Conservation (phyloP, 2,797 vertebrate species). For the Halcyon badia region DNA sequence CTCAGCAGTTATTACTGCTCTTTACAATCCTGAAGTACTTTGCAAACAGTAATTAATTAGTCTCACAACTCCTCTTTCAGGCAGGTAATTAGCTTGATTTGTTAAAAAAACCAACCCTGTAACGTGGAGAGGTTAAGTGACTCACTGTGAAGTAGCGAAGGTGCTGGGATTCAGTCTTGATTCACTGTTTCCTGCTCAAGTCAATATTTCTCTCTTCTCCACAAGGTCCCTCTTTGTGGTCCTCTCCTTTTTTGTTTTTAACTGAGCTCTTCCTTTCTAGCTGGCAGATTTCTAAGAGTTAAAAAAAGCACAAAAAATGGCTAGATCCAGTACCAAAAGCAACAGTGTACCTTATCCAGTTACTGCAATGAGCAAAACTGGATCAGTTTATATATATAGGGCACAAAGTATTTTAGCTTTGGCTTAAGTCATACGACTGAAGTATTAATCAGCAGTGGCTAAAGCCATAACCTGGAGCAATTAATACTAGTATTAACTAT, state of each 20-base stretch:
- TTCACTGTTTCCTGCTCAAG: background rate
- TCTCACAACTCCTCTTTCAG: constrained; percentile 1
- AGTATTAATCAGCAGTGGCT: background rate
- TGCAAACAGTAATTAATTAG: constrained; percentile 48
- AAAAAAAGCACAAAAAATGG: background rate
- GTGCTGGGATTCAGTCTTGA: background rate
- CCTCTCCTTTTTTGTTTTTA: background rate
- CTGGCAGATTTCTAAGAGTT: background rate
- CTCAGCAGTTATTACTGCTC: background rate
- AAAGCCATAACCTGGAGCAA: background rate
- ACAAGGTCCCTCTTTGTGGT: background rate
- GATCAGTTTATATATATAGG: background rate
- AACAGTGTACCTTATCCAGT: background rate
- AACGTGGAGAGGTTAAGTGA: background rate
- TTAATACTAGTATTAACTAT: background rate
- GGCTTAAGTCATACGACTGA: background rate
- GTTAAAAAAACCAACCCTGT: background rate
- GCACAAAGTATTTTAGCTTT: background rate
- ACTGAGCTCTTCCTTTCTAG: background rate
- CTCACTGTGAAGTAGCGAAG: background rate
- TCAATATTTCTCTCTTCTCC: background rate
- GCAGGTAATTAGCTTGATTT: constrained; percentile 8
- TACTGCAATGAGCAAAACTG: background rate
- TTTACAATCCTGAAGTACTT: background rate
- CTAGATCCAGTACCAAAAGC: background rate